Evolutionary conservation across 1,140 invertebrate genomes (phyloP), one percentile per base, ranked within the genome.

Genomic region (Polyergus mexicanus): DNA sequence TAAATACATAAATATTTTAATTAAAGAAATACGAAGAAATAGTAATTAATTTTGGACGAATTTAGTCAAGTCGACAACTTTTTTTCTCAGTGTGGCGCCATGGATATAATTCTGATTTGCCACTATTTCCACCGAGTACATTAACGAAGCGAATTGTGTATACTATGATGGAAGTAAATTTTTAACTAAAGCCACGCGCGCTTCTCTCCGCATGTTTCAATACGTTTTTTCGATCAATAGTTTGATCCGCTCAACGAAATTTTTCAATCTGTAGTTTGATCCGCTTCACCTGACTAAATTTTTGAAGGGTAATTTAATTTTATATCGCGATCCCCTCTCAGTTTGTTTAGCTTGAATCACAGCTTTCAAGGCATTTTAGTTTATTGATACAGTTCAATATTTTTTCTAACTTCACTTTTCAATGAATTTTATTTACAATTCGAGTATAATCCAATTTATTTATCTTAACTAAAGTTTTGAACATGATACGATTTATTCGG

Each of bases 251-350:
- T 68, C 16, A 11, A 51, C 69, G 28, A 19, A 51, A 51, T 51
- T 77, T 77, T 63, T 77, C 32, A 35, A 58, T 56, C n/a, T 13
- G 35, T 16, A 56, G 32, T 22, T 69, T 47, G 13, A 47, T 47
- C 38, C 66, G 28, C 51, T 68, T 38, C 11, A 25, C 74, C 44
- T 58, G 28, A 62, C 25, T 62, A 41, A 65, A 78, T 58, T 71
- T 71, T 81, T 41, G 38, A 71, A 63, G 58, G 8, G 56, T 19
- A 65, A 69, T 81, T 13, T 71, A 81, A 71, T 71, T 81, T 81
- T 71, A 58, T 10, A 16, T n/a, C 7, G 3, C 25, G n/a, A 44
- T 56, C 63, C 4, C 16, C 47, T 51, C 16, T 51, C 74, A 77
- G 63, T 77, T 63, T 47, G 11, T 63, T 32, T 32, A 32, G 19